Conservation (phyloP, 2,888 invertebrate genomes). For the Bhutanitis thaidina region DNA sequence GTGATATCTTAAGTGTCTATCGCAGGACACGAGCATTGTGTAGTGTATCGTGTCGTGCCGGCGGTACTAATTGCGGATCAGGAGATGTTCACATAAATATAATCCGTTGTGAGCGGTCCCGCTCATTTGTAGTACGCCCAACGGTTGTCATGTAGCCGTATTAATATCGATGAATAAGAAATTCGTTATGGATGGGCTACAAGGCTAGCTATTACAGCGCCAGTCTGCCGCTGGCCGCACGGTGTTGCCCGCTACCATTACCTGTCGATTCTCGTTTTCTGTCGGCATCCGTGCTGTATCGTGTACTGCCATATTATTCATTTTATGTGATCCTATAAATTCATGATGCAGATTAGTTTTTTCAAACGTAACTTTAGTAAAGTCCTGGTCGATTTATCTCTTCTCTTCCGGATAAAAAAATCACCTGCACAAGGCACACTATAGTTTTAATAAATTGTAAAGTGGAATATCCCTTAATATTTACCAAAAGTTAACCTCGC, state of each 20-base stretch:
- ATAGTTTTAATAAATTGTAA: too few species aligned
- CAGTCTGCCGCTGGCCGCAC: constrained; percentile 50
- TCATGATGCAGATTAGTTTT: not conserved
- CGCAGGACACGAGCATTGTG: constrained; percentile 23
- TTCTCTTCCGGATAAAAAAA: too few species aligned
- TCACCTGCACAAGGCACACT: too few species aligned
- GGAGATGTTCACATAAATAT: constrained; percentile 73
- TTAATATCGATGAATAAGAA: constrained; percentile 79
- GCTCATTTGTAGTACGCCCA: constrained; percentile 72
- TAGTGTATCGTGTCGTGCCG: constrained; percentile 38
- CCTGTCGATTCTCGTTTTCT: constrained; percentile 61
- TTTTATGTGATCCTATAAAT: constrained; percentile 25
- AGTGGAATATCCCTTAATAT: too few species aligned
- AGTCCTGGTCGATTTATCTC: too few species aligned
- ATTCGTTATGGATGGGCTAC: constrained; percentile 77
- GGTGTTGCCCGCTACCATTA: constrained; percentile 56
- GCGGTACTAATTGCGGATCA: constrained; percentile 70
- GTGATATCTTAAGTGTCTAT: constrained; percentile 14
- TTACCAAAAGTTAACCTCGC: too few species aligned
- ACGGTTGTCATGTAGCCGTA: constrained; percentile 74
- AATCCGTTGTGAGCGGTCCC: constrained; percentile 64
- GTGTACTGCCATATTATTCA: constrained; percentile 46
- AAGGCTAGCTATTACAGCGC: constrained; percentile 66
- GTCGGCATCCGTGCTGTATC: constrained; percentile 55
- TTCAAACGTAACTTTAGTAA: too few species aligned